Conservation (phyloP, 53 echinoderm and acorn worm genomes). For the Glandiceps talaboti region DNA sequence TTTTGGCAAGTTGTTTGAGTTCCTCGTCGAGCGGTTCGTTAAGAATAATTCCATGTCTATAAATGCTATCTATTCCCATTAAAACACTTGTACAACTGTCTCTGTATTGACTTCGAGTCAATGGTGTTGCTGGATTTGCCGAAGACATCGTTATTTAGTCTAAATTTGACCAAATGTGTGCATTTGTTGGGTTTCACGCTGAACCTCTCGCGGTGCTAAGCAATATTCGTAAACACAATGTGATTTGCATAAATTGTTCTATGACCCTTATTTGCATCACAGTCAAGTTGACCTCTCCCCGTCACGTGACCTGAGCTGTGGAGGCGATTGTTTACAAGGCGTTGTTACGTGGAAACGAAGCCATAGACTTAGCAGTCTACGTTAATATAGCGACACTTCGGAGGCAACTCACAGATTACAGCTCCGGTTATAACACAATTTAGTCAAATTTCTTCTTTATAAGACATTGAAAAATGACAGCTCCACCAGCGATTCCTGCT, state of each 20-base stretch:
- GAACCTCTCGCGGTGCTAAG: not conserved
- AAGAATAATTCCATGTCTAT: constrained; percentile 54
- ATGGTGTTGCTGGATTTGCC: constrained; percentile 90
- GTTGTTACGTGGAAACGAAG: not conserved
- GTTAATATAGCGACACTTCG: too few species aligned
- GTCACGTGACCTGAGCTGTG: not conserved
- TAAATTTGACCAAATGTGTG: not conserved
- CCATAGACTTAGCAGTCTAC: not conserved
- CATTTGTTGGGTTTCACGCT: not conserved
- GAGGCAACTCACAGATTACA: too few species aligned
- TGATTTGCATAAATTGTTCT: not conserved
- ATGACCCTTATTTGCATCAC: not conserved
- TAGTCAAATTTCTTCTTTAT: too few species aligned
- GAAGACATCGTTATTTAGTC: constrained; percentile 46
- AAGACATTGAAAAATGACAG: constrained; percentile 13
- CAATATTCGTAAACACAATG: not conserved
- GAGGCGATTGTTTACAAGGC: not conserved
- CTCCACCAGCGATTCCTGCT: constrained; percentile 74
- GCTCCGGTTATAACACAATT: too few species aligned
- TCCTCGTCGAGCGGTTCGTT: constrained; percentile 47
- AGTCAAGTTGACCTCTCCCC: not conserved
- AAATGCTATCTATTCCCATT: constrained; percentile 68
- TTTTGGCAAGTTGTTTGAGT: constrained; percentile 52
- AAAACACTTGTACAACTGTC: constrained; percentile 94
- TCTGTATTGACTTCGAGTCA: constrained; percentile 70